A percentile compares a stretch with the other conserved stretches of the same genome.
Evolutionary conservation across 64 coral and sea anemone species (phyloP).

Genomic region (Anthopleura sola): DNA sequence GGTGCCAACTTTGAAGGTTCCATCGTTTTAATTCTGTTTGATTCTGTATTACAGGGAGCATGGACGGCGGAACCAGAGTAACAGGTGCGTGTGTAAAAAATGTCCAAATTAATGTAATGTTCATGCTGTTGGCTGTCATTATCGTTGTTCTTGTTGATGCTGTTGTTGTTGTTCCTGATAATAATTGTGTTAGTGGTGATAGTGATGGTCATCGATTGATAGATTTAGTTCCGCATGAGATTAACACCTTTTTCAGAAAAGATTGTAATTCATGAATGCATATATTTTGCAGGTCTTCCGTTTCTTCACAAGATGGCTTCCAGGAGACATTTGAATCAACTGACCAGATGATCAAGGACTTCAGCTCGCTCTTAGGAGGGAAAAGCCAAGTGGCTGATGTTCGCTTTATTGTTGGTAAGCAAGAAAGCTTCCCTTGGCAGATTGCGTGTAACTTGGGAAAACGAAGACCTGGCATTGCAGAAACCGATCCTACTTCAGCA

Average conservation of each 20-base stretch:
- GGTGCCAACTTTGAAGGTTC: too few species aligned
- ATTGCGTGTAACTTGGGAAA: too few species aligned
- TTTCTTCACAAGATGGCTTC: not conserved
- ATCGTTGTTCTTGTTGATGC: not conserved
- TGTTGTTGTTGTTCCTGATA: too few species aligned
- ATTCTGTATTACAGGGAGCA: not conserved
- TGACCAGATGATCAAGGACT: not conserved
- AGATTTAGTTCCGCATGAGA: too few species aligned
- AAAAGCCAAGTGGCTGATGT: conserved; percentile 21
- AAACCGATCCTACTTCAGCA: too few species aligned
- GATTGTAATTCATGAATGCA: not conserved
- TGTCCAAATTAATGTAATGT: not conserved
- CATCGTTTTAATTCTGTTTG: not conserved
- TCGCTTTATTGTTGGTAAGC: conserved; percentile 15
- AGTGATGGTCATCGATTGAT: too few species aligned
- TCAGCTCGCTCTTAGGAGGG: not conserved
- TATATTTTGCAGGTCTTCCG: not conserved
- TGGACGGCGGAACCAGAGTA: not conserved
- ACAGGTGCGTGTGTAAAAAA: not conserved
- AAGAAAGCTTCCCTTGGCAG: not conserved
- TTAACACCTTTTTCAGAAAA: not conserved
- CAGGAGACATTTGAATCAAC: not conserved
- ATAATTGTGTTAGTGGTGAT: too few species aligned
- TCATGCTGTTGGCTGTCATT: not conserved
- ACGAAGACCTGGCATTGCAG: too few species aligned